Percentiles rank a stretch among this genome's conserved stretches.
phyloP scores from a whole-genome alignment of 2,888 invertebrate genomes.

The Pandemis heparana region DNA sequence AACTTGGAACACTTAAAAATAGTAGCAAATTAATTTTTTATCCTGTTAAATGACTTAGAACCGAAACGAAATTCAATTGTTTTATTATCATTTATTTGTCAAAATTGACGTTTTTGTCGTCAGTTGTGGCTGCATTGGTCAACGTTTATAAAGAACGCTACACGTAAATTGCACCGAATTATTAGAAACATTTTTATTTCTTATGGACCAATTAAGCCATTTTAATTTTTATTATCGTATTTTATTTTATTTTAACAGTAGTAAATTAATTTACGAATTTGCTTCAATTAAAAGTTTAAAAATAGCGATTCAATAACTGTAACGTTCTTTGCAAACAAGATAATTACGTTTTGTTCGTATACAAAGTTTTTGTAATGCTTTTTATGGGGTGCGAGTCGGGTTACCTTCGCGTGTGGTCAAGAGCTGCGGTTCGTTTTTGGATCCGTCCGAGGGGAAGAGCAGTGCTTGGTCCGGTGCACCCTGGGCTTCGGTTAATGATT shows the following conservation, averaged over 20 bases:
- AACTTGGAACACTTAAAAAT: neutral
- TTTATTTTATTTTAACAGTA: neutral
- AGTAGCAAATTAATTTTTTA: neutral
- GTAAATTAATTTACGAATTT: neutral
- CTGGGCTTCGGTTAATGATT: no score
- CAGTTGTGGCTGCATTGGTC: neutral
- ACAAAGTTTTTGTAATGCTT: neutral
- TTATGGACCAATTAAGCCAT: no score
- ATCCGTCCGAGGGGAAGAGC: no score
- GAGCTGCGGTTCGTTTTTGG: no score
- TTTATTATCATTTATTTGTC: conserved; percentile 19
- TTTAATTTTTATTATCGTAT: no score
- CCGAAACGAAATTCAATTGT: conserved; percentile 1
- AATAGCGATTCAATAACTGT: neutral
- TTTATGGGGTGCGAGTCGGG: no score
- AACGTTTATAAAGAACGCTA: neutral
- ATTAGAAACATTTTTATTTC: neutral
- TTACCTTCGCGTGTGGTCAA: no score
- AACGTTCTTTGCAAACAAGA: neutral
- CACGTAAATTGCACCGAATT: neutral
- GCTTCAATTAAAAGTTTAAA: neutral
- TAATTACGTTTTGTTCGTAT: neutral
- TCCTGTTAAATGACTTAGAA: neutral
- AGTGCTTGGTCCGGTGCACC: no score
- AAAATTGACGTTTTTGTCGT: neutral